Conservation (phyloP, 2,113 vertebrate species). For the Gymnobelideus leadbeateri region DNA sequence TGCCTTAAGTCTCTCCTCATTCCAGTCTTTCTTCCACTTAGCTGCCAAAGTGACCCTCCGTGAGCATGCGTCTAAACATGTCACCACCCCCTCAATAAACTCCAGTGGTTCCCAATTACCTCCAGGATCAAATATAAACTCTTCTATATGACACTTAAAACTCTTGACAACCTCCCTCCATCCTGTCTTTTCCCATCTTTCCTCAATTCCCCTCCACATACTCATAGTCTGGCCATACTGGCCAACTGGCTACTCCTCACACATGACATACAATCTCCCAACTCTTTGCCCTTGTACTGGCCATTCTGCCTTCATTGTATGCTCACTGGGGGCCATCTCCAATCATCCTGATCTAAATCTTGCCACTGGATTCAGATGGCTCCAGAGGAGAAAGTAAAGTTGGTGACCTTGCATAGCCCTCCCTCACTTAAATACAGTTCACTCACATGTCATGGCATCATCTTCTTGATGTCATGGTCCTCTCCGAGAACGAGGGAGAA, state of each 20-base stretch:
- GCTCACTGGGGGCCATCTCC: too few species aligned
- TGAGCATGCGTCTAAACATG: not conserved
- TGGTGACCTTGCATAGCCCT: too few species aligned
- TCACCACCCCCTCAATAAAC: not conserved
- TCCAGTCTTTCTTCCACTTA: not conserved
- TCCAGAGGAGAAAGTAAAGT: too few species aligned
- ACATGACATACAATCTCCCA: not conserved
- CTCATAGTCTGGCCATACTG: not conserved
- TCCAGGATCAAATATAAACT: not conserved
- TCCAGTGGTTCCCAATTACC: not conserved
- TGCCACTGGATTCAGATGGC: too few species aligned
- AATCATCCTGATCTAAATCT: too few species aligned
- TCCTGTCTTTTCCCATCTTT: not conserved
- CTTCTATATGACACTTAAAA: not conserved
- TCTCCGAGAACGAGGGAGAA: too few species aligned
- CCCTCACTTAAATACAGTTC: too few species aligned
- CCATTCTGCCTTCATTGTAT: not conserved
- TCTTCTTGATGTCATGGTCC: too few species aligned
- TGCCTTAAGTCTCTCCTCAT: not conserved
- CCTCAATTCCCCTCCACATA: not conserved
- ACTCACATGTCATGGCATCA: too few species aligned
- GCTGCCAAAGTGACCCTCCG: not conserved
- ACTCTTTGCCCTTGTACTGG: not conserved
- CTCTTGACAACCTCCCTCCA: not conserved
- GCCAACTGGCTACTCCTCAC: not conserved